Base-by-base conservation (phyloP, 2,113 vertebrate species). In the Psilopogon haemacephalus region DNA sequence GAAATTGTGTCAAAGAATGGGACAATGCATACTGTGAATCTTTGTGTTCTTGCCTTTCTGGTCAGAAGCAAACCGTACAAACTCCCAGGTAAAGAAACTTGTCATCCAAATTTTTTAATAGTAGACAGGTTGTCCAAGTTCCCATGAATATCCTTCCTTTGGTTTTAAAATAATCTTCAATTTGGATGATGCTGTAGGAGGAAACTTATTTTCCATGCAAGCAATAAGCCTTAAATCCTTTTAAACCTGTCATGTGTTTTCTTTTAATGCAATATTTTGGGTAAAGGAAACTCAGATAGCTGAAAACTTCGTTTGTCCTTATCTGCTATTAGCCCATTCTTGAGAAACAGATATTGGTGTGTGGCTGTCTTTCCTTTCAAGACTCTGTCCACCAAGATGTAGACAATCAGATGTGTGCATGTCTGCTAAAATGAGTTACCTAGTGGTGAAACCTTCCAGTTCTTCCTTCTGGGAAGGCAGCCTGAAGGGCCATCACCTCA, bases 381-480 rank as follows among this genome's bases (percentile, higher is more conserved):
- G 88, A 77, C 37, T 75, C 48, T 88, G 76, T 86, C 71, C 73
- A 84, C 56, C 85, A 91, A 15, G 67, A 79, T 0, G 0, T 93
- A 80, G 88, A 52, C 69, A 86, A 44, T 88, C 72, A 93, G 86
- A 73, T 80, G 60, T 77, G 64, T 90, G 38, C 72, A 50, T 93
- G 72, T 77, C 93, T 95, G 52, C 86, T 93, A 92, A 93, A 93
- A 84, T 72, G 65, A 86, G 69, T 94, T 88, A 93, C 69, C 40
- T 96, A 93, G 88, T 90, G 83, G 44, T 95, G 95, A 83, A 94
- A 76, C 75, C 80, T 84, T 76, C 68, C 83, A 90, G 58, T 95
- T 96, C 64, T 94, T 94, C 88, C 75, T 95, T 95, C 88, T 93
- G 88, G 92, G 86, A 95, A 95, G 88, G 88, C 90, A 95, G 92